These are phyloP conservation scores for Triops longicaudatus DNA, from an alignment of 1,140 invertebrate genomes.

Conservation along the genomic window DNA sequence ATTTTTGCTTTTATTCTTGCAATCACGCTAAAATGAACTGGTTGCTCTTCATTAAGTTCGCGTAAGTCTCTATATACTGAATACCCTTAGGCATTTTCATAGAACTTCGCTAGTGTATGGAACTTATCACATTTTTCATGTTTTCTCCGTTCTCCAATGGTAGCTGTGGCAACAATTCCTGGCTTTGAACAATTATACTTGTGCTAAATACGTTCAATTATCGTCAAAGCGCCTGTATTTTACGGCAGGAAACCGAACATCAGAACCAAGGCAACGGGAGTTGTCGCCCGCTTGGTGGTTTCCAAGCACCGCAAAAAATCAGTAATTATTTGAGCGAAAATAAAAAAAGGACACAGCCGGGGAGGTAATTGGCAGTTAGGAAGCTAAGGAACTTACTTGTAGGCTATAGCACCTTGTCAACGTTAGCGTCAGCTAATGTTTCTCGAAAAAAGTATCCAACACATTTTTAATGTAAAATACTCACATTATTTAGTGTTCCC, in stretches of 20 bases:
- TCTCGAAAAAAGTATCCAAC: neutral
- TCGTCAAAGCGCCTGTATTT: neutral
- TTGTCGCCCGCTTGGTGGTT: neutral
- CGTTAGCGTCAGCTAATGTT: neutral
- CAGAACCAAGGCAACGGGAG: neutral
- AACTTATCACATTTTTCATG: neutral
- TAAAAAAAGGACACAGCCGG: neutral
- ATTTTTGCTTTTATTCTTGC: neutral
- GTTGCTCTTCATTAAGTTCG: too few relatives aligned
- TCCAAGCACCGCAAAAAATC: constrained; percentile 1
- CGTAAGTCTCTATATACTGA: too few relatives aligned
- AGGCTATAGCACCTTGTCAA: neutral
- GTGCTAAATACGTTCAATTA: neutral
- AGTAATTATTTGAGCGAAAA: neutral
- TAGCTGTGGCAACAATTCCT: neutral
- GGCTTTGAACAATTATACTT: neutral
- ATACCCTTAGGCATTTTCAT: too few relatives aligned
- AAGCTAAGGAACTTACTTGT: neutral
- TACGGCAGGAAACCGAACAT: neutral
- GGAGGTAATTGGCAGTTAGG: neutral
- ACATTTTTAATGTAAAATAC: neutral
- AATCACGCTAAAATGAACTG: too few relatives aligned
- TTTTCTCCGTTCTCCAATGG: neutral
- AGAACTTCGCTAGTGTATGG: neutral
- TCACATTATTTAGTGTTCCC: neutral